Base-by-base conservation (phyloP, 2,888 invertebrate species). In the Herminia tarsipennalis region DNA sequence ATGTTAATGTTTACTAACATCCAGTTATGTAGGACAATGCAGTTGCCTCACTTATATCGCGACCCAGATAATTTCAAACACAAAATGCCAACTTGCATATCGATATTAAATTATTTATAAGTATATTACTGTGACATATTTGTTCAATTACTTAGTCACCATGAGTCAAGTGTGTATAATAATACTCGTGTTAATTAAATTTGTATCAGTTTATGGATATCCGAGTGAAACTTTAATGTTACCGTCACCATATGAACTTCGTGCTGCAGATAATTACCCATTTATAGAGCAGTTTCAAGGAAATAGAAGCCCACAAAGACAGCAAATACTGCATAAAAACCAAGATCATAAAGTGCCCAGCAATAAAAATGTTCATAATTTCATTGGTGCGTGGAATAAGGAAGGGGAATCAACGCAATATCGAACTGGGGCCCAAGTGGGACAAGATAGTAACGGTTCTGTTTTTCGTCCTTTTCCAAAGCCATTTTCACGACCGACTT, bases 1-100 rank as follows among this genome's bases (percentile, higher is more conserved):
- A 73, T 66, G 61, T 69, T 68, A 71, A 76, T 78, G 65, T 78
- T 76, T 73, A 75, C 65, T 53, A 78, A 78, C 70, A 70, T 67
- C 64, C 59, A 64, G 63, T 56, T 72, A 80, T 78, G 75, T 78
- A 69, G 81, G 73, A 66, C 82, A 74, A 57, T 67, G 63, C 64
- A 65, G 67, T 66, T 61, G 61, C 63, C 52, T 67, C 54, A 56
- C 51, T 56, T 57, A 46, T 58, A 67, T 56, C 53, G 57, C 70
- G 76, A 76, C 76, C 73, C 59, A 76, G 65, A 70, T 74, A 64
- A n/a, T 60, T 60, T 64, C 63, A 47, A 62, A 64, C 50, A 49
- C 60, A 64, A 73, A 74, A 58, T 73, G 81, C 78, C 61, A 60
- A 63, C 61, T 74, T 76, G 81, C 77, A 74, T 38, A 54, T 56